Conservation (phyloP, 1,140 invertebrate genomes). For the Scylla paramamosain region DNA sequence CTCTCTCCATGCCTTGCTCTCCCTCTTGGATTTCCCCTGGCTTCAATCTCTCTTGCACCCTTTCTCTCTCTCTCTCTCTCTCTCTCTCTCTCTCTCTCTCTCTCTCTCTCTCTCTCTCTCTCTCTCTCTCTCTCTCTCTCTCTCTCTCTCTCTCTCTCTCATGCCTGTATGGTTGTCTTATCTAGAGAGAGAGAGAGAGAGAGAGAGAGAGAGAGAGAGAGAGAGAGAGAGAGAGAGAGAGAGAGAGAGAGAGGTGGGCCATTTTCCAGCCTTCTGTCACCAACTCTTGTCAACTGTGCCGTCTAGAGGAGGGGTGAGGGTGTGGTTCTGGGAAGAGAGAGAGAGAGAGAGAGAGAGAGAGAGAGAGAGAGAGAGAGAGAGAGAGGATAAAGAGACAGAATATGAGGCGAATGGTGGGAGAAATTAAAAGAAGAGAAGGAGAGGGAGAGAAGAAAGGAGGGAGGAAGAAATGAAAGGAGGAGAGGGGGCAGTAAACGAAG, state of each 20-base stretch:
- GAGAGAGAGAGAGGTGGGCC: neutral
- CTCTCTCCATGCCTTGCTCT: neutral
- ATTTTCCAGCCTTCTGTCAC: conserved; percentile 16
- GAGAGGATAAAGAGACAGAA: neutral
- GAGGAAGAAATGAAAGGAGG: neutral
- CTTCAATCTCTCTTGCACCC: neutral
- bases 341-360: conserved; percentile 22
- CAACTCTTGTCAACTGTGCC: neutral
- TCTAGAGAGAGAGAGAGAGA: neutral
- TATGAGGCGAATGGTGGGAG: neutral
- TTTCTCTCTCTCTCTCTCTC: neutral
- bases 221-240: neutral
- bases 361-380: conserved; percentile 19
- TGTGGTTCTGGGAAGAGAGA: neutral
- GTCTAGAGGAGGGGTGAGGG: neutral
- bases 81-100: neutral
- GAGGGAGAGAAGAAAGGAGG: neutral
- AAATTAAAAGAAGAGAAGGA: neutral
- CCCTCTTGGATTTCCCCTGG: neutral
- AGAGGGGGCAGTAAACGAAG: neutral
- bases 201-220: neutral
- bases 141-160: neutral
- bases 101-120: neutral
- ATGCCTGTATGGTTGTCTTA: neutral
- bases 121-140: conserved; percentile 13